Evolutionary conservation across 2,113 vertebrate species (phyloP).

Genomic region (Zingel zingel): DNA sequence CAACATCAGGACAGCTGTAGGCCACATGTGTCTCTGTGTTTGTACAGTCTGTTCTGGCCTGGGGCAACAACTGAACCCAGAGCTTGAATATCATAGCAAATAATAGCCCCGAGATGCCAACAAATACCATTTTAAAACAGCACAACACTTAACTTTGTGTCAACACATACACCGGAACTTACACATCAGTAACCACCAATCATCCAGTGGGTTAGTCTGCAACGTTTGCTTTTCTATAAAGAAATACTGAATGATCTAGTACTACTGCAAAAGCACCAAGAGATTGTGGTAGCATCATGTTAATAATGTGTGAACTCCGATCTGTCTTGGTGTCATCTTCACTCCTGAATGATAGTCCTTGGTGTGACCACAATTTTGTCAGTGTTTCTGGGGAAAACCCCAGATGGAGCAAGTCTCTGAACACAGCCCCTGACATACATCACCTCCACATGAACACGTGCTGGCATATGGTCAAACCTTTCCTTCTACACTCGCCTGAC

Average conservation of each 20-base stretch:
- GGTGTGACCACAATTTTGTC: background rate
- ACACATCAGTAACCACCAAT: slow-evolving; percentile 1
- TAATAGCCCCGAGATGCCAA: slow-evolving; percentile 17
- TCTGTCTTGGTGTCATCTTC: background rate
- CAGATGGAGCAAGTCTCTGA: slow-evolving; percentile 33
- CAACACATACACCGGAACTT: slow-evolving; percentile 5
- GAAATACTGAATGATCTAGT: background rate
- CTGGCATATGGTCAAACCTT: background rate
- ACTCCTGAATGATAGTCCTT: background rate
- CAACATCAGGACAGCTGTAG: slow-evolving; percentile 36
- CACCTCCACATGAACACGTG: slow-evolving; percentile 34
- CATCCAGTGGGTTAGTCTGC: background rate
- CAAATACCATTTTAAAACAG: background rate
- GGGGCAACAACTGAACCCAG: slow-evolving; percentile 2
- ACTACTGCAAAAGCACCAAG: background rate
- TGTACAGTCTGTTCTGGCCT: slow-evolving; percentile 6
- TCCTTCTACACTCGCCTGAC: background rate
- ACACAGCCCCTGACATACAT: slow-evolving; percentile 32
- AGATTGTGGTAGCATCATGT: too few species aligned
- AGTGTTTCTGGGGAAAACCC: slow-evolving; percentile 34
- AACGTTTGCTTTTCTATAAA: background rate
- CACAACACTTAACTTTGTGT: slow-evolving; percentile 18
- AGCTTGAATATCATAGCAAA: slow-evolving; percentile 5
- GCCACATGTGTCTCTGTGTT: background rate
- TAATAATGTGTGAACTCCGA: background rate